Conservation (phyloP, 2,113 vertebrate genomes). For the Ciconia stormi region DNA sequence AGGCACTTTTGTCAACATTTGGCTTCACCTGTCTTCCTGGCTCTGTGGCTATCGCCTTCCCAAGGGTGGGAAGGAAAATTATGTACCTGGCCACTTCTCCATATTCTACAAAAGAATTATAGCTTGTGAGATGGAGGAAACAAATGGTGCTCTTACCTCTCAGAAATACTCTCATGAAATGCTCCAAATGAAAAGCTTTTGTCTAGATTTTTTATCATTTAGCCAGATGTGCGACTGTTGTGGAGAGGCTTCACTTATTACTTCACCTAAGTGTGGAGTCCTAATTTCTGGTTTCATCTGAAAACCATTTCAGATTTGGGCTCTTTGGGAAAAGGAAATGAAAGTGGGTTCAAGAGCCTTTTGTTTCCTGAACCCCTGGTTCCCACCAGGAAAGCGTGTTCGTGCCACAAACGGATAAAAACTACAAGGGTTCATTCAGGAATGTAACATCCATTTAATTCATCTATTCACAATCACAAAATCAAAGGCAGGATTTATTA, state of each 20-base stretch:
- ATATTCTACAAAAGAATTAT: neutral
- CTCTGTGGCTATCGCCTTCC: neutral
- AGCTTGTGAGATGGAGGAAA: neutral
- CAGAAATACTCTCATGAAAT: neutral
- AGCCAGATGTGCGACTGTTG: neutral
- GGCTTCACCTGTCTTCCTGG: neutral
- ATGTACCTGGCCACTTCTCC: neutral
- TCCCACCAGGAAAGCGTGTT: neutral
- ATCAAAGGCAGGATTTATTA: slow-evolving; percentile 50
- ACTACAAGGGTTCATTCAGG: slow-evolving; percentile 41
- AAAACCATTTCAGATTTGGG: neutral
- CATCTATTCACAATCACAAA: slow-evolving; percentile 49
- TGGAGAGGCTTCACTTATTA: neutral
- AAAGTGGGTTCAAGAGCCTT: slow-evolving; percentile 10
- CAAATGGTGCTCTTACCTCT: neutral
- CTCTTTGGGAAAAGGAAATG: neutral
- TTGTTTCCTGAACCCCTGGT: neutral
- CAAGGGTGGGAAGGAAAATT: neutral
- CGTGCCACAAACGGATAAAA: slow-evolving; percentile 23
- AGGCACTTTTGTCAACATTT: accelerated
- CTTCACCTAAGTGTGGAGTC: neutral
- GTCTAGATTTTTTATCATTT: neutral
- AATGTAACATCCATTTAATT: slow-evolving; percentile 22
- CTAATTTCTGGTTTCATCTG: neutral
- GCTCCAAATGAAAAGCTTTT: neutral